phyloP scores from a whole-genome alignment of 2,797 vertebrate genomes.

The Poecile montanus region DNA sequence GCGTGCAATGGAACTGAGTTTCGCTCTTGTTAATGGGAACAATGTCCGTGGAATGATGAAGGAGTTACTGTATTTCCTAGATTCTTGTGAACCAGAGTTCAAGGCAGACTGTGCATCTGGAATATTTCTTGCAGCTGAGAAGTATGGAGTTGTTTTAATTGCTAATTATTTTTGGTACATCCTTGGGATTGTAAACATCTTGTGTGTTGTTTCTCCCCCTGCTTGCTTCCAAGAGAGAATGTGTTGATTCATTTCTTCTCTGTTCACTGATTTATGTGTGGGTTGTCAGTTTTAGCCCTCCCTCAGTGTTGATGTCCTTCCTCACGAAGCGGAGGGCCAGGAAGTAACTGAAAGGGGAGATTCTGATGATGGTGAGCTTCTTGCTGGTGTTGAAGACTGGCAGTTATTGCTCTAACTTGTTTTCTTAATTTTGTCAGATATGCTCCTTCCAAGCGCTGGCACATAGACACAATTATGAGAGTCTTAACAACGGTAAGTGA shows the following conservation, averaged over 20 bases:
- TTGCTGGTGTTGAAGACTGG: neutral
- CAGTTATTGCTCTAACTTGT: neutral
- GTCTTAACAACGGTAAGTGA: constrained; percentile 93
- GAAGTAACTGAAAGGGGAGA: neutral
- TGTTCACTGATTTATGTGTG: neutral
- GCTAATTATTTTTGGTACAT: neutral
- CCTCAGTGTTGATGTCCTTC: neutral
- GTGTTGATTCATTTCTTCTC: neutral
- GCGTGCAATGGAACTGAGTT: constrained; percentile 99
- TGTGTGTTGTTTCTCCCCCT: neutral
- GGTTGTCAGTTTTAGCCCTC: neutral
- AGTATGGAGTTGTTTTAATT: constrained; percentile 82
- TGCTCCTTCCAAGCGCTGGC: constrained; percentile 98
- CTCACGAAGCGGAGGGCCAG: neutral
- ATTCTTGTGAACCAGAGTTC: constrained; percentile 99
- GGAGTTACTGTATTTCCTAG: constrained; percentile 97
- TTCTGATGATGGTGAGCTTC: neutral
- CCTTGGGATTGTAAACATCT: neutral
- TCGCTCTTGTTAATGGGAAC: constrained; percentile 98
- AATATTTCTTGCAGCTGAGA: constrained; percentile 98
- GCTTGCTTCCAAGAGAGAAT: neutral
- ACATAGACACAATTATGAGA: constrained; percentile 99
- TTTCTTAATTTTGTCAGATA: constrained; percentile 82
- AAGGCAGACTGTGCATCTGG: constrained; percentile 99
- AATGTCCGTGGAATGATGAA: constrained; percentile 99